Percentiles rank a stretch among this genome's conserved stretches.
Evolutionary conservation across 2,113 vertebrate genomes (phyloP).

Genomic region (Cyprinodon variegatus): DNA sequence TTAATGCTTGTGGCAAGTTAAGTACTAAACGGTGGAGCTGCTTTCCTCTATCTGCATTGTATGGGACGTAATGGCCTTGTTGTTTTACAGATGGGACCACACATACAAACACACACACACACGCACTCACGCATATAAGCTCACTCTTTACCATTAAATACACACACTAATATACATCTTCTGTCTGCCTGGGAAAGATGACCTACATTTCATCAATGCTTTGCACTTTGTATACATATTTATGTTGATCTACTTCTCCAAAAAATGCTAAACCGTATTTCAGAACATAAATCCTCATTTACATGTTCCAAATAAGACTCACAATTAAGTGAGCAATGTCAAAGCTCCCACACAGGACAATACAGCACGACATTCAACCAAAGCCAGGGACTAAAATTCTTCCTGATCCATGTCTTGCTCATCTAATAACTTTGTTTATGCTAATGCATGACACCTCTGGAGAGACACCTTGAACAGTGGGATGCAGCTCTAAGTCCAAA

Average conservation of each 20-base stretch:
- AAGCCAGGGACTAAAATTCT: slow-evolving; percentile 47
- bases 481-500: slow-evolving; percentile 67
- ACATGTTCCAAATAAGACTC: slow-evolving; percentile 47
- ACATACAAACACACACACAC: slow-evolving; percentile 7
- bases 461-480: slow-evolving; percentile 72
- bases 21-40: slow-evolving; percentile 59
- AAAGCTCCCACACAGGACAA: slow-evolving; percentile 62
- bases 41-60: slow-evolving; percentile 80
- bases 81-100: slow-evolving; percentile 49
- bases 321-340: slow-evolving; percentile 43
- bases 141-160: slow-evolving; percentile 41
- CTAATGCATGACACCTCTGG: slow-evolving; percentile 61
- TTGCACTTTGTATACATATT: slow-evolving; percentile 65
- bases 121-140: not conserved
- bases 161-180: slow-evolving; percentile 45
- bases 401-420: slow-evolving; percentile 63
- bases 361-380: slow-evolving; percentile 57
- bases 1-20: slow-evolving; percentile 71
- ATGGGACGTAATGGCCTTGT: slow-evolving; percentile 49
- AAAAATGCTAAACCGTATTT: slow-evolving; percentile 21
- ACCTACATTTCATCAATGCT: slow-evolving; percentile 69
- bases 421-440: slow-evolving; percentile 76
- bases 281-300: slow-evolving; percentile 67
- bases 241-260: slow-evolving; percentile 62
- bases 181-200: slow-evolving; percentile 55